Evolutionary conservation across 2,113 vertebrate genomes (phyloP).

Genomic region (Ochotona curzoniae): DNA sequence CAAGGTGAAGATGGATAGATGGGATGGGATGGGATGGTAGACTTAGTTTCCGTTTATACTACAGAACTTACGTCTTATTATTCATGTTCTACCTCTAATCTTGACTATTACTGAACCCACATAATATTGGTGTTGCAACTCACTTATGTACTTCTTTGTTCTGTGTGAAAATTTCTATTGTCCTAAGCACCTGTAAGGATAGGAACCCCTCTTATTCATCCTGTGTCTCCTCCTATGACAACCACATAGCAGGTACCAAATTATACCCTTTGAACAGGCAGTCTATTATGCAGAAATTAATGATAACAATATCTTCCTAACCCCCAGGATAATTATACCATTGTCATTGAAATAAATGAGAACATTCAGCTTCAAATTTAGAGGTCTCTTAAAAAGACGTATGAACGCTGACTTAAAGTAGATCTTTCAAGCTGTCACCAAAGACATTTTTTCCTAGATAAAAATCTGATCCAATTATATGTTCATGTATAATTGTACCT

Average conservation of each 20-base stretch:
- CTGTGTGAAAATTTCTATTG: neutral
- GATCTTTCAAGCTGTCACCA: conserved; percentile 66
- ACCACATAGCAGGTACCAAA: neutral
- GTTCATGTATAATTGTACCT: conserved; percentile 53
- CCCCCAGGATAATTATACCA: conserved; percentile 51
- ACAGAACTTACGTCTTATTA: neutral
- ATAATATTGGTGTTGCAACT: neutral
- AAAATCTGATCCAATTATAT: conserved; percentile 60
- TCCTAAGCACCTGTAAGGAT: neutral
- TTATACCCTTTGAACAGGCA: conserved; percentile 36
- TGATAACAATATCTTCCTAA: conserved; percentile 55
- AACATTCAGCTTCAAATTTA: conserved; percentile 56
- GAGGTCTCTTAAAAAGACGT: conserved; percentile 62
- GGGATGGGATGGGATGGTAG: no score
- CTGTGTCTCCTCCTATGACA: conserved; percentile 31
- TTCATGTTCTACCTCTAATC: neutral
- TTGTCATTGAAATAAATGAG: conserved; percentile 59
- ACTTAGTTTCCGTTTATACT: neutral
- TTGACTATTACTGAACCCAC: neutral
- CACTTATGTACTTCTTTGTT: neutral
- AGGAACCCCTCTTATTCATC: neutral
- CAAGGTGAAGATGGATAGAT: neutral
- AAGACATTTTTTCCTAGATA: conserved; percentile 55
- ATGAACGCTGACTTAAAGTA: conserved; percentile 60
- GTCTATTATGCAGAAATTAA: conserved; percentile 61